These are phyloP conservation scores for Acleris emargana DNA, from an alignment of 2,888 invertebrate species.

Conservation along the genomic window DNA sequence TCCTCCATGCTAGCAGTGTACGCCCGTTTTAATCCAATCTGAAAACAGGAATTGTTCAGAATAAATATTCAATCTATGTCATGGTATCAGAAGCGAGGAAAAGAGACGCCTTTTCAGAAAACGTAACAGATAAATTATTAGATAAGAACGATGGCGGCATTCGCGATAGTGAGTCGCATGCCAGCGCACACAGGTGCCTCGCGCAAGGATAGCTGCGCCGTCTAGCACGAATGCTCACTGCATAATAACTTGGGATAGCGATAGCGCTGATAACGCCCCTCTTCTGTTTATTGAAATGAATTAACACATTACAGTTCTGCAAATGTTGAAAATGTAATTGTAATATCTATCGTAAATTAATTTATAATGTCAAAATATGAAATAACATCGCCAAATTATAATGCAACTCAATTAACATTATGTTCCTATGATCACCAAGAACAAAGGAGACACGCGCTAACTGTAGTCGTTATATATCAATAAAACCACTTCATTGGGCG, in stretches of 20 bases:
- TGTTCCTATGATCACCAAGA: background rate
- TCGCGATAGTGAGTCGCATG: constrained; percentile 43
- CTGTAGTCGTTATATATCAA: too few relatives aligned
- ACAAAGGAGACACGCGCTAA: background rate
- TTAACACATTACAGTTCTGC: constrained; percentile 26
- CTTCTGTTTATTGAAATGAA: constrained; percentile 34
- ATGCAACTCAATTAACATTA: too few relatives aligned
- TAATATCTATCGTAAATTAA: too few relatives aligned
- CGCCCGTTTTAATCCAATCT: constrained; percentile 80
- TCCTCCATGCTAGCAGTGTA: constrained; percentile 86
- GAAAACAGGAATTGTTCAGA: constrained; percentile 61
- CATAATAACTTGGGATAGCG: constrained; percentile 79
- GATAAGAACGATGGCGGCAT: constrained; percentile 58
- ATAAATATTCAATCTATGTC: constrained; percentile 50
- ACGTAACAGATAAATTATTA: constrained; percentile 60
- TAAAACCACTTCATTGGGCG: background rate
- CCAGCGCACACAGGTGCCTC: constrained; percentile 64
- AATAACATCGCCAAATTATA: too few relatives aligned
- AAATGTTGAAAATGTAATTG: constrained; percentile 1
- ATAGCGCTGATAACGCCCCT: constrained; percentile 72
- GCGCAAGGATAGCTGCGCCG: constrained; percentile 59
- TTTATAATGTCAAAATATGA: too few relatives aligned
- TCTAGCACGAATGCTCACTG: constrained; percentile 68
- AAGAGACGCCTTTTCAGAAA: constrained; percentile 56
- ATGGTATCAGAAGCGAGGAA: constrained; percentile 47